Conservation (phyloP, 2,888 invertebrate genomes). For the Hydraecia micacea region DNA sequence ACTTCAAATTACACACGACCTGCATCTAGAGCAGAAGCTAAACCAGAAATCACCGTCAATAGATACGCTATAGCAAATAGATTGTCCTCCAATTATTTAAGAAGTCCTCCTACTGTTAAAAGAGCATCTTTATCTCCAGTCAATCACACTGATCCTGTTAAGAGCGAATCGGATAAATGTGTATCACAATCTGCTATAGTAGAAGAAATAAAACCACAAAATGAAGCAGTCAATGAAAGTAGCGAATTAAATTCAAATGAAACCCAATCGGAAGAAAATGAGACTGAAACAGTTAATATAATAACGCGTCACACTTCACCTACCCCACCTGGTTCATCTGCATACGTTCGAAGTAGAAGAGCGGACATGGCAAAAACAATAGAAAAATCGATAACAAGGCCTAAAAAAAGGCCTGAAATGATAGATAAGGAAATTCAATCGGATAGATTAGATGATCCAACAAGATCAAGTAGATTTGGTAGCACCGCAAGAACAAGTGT, state of each 20-base stretch:
- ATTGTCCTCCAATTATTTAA: conserved; percentile 84
- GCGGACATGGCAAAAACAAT: conserved; percentile 93
- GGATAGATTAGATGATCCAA: conserved; percentile 92
- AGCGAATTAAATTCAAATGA: conserved; percentile 61
- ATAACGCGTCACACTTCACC: conserved; percentile 95
- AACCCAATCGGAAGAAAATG: conserved; percentile 68
- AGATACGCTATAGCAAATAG: conserved; percentile 86
- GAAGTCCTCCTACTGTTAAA: conserved; percentile 84
- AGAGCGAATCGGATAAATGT: conserved; percentile 75
- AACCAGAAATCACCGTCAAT: conserved; percentile 76
- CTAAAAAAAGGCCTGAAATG: conserved; percentile 90
- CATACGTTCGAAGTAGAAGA: conserved; percentile 92
- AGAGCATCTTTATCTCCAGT: conserved; percentile 83
- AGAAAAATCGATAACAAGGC: conserved; percentile 92
- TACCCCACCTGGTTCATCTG: conserved; percentile 92
- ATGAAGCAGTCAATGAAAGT: conserved; percentile 62
- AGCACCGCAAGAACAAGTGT: conserved; percentile 90
- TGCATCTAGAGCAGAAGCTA: conserved; percentile 76
- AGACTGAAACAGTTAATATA: conserved; percentile 90
- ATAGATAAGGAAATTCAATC: conserved; percentile 94
- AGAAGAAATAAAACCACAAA: conserved; percentile 69
- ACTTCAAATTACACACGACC: conserved; percentile 83
- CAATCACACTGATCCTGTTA: conserved; percentile 74
- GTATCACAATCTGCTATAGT: conserved; percentile 67
- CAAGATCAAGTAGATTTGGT: conserved; percentile 91